These are phyloP conservation scores for Aspidiotus rigidus DNA, from an alignment of 2,888 invertebrate genomes.

Conservation along the genomic window DNA sequence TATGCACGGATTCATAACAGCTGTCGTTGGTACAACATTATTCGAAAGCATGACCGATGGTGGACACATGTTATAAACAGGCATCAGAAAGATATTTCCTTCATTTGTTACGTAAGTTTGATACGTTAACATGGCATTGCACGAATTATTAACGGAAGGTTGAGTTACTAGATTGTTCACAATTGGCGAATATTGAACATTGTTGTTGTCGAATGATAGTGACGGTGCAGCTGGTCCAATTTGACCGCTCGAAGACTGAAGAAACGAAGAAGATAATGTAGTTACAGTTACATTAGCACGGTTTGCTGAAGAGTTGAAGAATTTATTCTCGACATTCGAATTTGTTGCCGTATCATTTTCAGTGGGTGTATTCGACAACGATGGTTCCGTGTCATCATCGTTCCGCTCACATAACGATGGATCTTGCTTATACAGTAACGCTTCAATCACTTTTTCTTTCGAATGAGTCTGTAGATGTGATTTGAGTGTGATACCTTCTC, in stretches of 20 bases:
- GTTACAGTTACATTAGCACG: background rate
- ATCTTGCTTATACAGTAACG: constrained; percentile 46
- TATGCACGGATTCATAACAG: constrained; percentile 19
- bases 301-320: background rate
- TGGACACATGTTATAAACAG: constrained; percentile 9
- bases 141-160: constrained; percentile 6
- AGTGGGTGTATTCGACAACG: background rate
- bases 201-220: background rate
- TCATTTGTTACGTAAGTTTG: constrained; percentile 28
- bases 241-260: constrained; percentile 5
- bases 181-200: constrained; percentile 10
- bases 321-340: constrained; percentile 1
- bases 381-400: background rate
- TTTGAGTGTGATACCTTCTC: constrained; percentile 72
- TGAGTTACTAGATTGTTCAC: constrained; percentile 17
- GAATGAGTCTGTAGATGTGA: constrained; percentile 76
- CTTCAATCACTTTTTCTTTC: constrained; percentile 78
- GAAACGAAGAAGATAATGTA: background rate
- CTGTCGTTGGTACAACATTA: background rate
- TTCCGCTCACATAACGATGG: background rate
- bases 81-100: constrained; percentile 27
- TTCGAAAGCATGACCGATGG: constrained; percentile 16
- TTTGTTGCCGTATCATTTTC: constrained; percentile 9
- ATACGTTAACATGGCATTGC: constrained; percentile 18
- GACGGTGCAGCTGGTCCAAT: background rate